Conservation (phyloP, 2,888 invertebrate species). For the Drosophila lutescens region DNA sequence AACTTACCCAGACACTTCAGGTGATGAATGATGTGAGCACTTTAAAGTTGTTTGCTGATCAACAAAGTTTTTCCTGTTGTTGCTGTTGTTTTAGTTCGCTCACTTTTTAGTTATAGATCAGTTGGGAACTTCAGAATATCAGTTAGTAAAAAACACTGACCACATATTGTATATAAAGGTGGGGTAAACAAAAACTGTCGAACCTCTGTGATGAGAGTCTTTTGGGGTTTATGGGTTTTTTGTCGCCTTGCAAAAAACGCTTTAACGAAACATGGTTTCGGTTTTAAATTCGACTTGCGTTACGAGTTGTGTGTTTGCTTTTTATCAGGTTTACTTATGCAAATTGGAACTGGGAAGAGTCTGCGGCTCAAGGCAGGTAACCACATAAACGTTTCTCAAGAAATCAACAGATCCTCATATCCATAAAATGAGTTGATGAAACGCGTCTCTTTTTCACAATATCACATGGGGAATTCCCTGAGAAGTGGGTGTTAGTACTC, state of each 20-base stretch:
- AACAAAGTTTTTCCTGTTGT: slow-evolving; percentile 12
- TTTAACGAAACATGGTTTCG: slow-evolving; percentile 30
- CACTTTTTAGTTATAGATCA: slow-evolving; percentile 21
- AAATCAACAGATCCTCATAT: slow-evolving; percentile 34
- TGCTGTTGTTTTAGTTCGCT: slow-evolving; percentile 13
- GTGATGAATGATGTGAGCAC: slow-evolving; percentile 5
- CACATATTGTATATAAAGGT: slow-evolving; percentile 7
- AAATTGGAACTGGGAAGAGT: slow-evolving; percentile 29
- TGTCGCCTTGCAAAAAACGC: slow-evolving; percentile 9
- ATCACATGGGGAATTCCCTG: slow-evolving; percentile 28
- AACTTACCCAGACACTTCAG: slow-evolving; percentile 24
- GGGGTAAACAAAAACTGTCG: slow-evolving; percentile 14
- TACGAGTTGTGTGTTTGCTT: slow-evolving; percentile 6
- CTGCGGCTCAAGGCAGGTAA: slow-evolving; percentile 28
- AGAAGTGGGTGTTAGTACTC: slow-evolving; percentile 34
- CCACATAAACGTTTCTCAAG: slow-evolving; percentile 35
- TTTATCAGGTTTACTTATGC: slow-evolving; percentile 25
- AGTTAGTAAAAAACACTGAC: slow-evolving; percentile 24
- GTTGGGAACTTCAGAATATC: slow-evolving; percentile 1
- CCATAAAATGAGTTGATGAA: slow-evolving; percentile 2
- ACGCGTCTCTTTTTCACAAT: slow-evolving; percentile 1
- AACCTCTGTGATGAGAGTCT: slow-evolving; percentile 7
- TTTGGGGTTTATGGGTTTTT: slow-evolving; percentile 3
- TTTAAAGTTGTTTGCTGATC: slow-evolving; percentile 16
- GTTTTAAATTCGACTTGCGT: slow-evolving; percentile 18